A percentile compares a stretch with the other conserved stretches of the same genome.
Evolutionary conservation across 2,797 vertebrate genomes (phyloP).

Genomic region (Gallinago solitaria): DNA sequence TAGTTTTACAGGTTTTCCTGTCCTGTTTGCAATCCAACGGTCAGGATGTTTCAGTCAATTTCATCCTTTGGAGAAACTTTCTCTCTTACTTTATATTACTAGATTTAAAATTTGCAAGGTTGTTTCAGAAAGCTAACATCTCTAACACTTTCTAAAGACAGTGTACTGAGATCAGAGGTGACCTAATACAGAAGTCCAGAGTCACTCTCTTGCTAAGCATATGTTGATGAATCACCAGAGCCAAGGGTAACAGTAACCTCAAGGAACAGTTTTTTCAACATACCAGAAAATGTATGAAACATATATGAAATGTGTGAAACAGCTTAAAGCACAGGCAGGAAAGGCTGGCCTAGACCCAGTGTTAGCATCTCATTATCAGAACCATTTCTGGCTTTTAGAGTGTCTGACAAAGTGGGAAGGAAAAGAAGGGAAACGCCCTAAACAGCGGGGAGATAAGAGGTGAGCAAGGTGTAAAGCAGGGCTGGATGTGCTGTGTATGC

Average conservation of each 20-base stretch:
- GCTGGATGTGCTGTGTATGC: background rate
- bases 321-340: background rate
- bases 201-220: background rate
- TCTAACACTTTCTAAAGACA: background rate
- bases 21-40: background rate
- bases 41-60: background rate
- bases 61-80: background rate
- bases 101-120: slow-evolving; percentile 13
- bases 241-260: background rate
- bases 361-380: background rate
- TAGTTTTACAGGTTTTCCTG: background rate
- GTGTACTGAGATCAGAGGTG: background rate
- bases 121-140: background rate
- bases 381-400: background rate
- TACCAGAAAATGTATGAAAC: background rate
- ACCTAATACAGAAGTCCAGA: background rate
- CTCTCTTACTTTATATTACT: background rate
- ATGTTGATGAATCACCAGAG: background rate
- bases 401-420: background rate
- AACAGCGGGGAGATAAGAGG: background rate
- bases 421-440: background rate
- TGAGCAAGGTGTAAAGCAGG: background rate
- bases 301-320: background rate
- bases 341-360: background rate
- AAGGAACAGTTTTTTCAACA: background rate